A percentile compares a stretch with the other conserved stretches of the same genome.
phyloP scores from a whole-genome alignment of 2,113 vertebrate genomes.

The Maccullochella peelii region DNA sequence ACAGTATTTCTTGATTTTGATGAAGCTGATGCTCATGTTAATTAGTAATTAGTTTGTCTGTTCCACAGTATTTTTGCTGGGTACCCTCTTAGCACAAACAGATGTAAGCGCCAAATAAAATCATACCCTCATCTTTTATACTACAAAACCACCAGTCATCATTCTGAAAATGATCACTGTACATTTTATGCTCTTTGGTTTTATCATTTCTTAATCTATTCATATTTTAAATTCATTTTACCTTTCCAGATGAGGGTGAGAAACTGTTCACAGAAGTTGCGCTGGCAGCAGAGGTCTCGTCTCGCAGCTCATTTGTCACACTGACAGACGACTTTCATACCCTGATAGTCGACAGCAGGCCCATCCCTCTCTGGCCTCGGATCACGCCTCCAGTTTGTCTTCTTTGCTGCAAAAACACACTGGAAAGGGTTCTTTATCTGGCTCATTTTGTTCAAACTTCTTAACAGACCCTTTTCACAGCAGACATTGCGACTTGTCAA shows the following conservation, averaged over 20 bases:
- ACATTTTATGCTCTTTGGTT: background rate
- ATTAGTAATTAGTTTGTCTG: background rate
- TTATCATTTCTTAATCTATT: background rate
- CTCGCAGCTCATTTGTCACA: background rate
- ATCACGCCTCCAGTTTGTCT: background rate
- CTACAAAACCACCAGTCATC: background rate
- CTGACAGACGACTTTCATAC: background rate
- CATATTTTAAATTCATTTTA: background rate
- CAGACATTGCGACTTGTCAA: too few species aligned
- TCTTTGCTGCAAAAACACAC: background rate
- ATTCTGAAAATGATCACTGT: background rate
- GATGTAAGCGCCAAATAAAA: background rate
- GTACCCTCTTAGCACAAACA: background rate
- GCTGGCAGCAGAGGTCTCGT: background rate
- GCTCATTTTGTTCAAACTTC: background rate
- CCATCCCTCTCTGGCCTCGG: background rate
- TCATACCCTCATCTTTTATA: background rate
- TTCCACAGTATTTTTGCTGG: background rate
- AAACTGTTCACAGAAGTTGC: background rate
- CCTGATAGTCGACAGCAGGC: background rate
- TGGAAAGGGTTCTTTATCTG: background rate
- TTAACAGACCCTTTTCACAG: background rate
- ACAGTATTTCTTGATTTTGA: background rate
- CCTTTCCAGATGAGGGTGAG: background rate
- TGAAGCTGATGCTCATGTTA: background rate